Conservation (phyloP, 2,888 invertebrate species). For the Eurytoma californica region DNA sequence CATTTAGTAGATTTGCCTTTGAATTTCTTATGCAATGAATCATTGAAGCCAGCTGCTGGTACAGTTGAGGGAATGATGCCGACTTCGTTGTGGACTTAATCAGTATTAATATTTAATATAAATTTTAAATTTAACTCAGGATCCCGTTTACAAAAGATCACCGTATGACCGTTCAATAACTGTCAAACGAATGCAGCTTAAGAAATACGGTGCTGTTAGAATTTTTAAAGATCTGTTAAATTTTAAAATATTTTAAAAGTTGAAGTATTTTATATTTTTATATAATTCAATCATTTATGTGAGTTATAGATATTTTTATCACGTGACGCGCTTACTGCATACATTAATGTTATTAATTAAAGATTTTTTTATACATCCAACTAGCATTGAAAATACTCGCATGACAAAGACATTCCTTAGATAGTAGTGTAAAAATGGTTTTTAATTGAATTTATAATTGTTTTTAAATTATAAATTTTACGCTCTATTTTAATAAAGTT, state of each 20-base stretch:
- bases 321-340: no score
- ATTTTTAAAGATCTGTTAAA: slow-evolving; percentile 4
- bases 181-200: no score
- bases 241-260: slow-evolving; percentile 7
- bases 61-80: slow-evolving; percentile 96
- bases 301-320: neutral
- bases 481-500: neutral
- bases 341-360: no score
- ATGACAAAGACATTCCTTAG: no score
- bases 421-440: neutral
- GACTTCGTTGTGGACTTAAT: slow-evolving; percentile 89
- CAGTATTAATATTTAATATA: slow-evolving; percentile 57
- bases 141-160: neutral
- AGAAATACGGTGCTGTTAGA: neutral
- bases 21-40: slow-evolving; percentile 91
- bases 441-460: neutral
- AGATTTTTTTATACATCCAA: no score
- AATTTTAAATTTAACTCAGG: no score
- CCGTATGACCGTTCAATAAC: no score
- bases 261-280: neutral
- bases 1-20: slow-evolving; percentile 92
- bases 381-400: no score
- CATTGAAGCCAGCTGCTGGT: slow-evolving; percentile 86
- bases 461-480: slow-evolving; percentile 1
- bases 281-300: neutral